Base-by-base conservation (phyloP, 2,797 vertebrate genomes). In the Clamator glandarius region DNA sequence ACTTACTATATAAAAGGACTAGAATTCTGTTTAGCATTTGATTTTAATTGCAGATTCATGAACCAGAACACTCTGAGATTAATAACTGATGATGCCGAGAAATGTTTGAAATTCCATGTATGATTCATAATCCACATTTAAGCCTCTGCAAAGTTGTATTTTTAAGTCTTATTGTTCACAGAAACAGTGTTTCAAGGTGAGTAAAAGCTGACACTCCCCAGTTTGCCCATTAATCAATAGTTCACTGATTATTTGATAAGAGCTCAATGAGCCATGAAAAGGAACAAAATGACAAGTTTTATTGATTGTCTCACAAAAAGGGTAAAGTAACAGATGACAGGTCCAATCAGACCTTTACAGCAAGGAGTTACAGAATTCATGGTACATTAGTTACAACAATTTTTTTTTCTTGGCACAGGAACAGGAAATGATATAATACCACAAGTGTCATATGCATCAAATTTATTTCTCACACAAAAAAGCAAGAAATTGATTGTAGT, bases 41-140 rank as follows among this genome's bases (percentile, higher is more conserved):
- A 93, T 87, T 96, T 77, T 88, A 95, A 95, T 90, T 95, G 52
- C 46, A 95, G 61, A 92, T 94, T 89, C 64, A 87, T 85, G 26
- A 29, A 55, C 31, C 12, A 84, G 20, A 76, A 82, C 15, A 82
- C 41, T 91, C 36, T 75, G 61, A 95, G 62, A 72, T 88, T 21
- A 96, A 59, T 92, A 95, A 78, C 31, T 64, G 61, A 92, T 86
- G 50, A 85, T 89, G 66, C 54, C 58, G 54, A 78, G 70, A 80
- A 89, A 84, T 3, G 63, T 79, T 48, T 67, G 58, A 94, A 94
- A 92, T 68, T 83, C 48, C 57, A 33, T 76, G 28, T 82, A 55
- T 15, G 33, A 64, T 89, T 87, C 86, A 82, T 28, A 69, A 69
- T 70, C 35, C 79, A 68, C 44, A 80, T 90, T 84, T 68, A 69